Evolutionary conservation across 2,888 invertebrate genomes (phyloP), one percentile per base, ranked within the genome.

Genomic region (Nomada goodeniana): DNA sequence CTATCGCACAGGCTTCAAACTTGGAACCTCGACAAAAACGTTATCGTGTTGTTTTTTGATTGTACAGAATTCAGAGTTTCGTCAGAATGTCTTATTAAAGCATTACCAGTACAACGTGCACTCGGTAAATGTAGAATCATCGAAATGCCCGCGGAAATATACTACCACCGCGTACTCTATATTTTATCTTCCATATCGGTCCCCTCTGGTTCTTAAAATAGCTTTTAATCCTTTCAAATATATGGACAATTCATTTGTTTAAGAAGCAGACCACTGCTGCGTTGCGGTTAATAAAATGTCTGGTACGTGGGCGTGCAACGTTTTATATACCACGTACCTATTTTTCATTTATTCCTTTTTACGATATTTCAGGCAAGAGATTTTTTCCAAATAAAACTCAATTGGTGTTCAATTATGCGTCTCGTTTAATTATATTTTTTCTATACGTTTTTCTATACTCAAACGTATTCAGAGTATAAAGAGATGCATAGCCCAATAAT

Each of bases 21-120:
- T 76, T 73, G 75, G 72, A 82, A 67, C 61, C 59, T 18, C 64
- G 82, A 72, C 75, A 72, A 82, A 80, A 82, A 69, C 36, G 36
- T 72, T 72, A 60, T 72, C 72, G 60, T 69, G n/a, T 7, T 23
- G 59, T 44, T 44, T 57, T 36, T 50, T 36, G 7, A 53, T 47
- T 44, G 52, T 50, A 59, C 44, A 63, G 44, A 29, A 44, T 53
- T 53, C 42, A 13, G 23, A 47, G n/a, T 65, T 70, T 81, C 64
- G 70, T 50, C n/a, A n/a, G 13, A 23, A 18, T 10, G 2, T 11
- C 20, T 29, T 18, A 29, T 50, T 44, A n/a, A 47, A 47, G 9
- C 10, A 26, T 70, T 47, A 10, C n/a, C 29, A 15, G 1, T 13
- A 10, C 52, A 36, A 15, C 3, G 2, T 15, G n/a, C 13, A n/a